Percentiles rank a stretch among this genome's conserved stretches.
Evolutionary conservation across 2,797 vertebrate genomes (phyloP).

Genomic region (Erpetoichthys calabaricus): DNA sequence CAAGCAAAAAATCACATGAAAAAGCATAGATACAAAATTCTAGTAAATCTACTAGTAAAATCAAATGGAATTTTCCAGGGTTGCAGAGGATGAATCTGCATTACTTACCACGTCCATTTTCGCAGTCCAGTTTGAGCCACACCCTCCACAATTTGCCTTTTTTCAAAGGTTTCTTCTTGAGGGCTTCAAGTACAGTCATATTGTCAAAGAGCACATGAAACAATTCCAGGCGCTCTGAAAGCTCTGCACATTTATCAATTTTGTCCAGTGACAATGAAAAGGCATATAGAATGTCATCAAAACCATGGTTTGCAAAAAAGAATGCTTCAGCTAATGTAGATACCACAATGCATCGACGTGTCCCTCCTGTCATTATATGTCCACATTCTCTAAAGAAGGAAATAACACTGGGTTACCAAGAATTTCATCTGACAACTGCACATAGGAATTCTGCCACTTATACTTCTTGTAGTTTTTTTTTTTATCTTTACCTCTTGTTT

Average conservation of each 20-base stretch:
- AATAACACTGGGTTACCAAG: too few relatives aligned
- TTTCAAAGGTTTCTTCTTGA: slow-evolving; percentile 34
- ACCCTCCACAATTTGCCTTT: slow-evolving; percentile 47
- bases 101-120: slow-evolving; percentile 57
- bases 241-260: slow-evolving; percentile 42
- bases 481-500: too few relatives aligned
- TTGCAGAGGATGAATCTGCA: background rate
- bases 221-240: slow-evolving; percentile 46
- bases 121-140: slow-evolving; percentile 69
- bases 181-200: slow-evolving; percentile 35
- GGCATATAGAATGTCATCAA: slow-evolving; percentile 67
- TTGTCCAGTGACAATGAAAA: slow-evolving; percentile 56
- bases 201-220: slow-evolving; percentile 62
- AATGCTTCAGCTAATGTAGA: slow-evolving; percentile 61
- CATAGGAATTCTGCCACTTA: too few relatives aligned
- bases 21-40: too few relatives aligned
- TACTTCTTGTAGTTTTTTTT: too few relatives aligned
- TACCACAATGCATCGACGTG: slow-evolving; percentile 51
- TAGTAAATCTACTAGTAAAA: too few relatives aligned
- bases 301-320: slow-evolving; percentile 57
- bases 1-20: too few relatives aligned
- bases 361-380: slow-evolving; percentile 55
- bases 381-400: slow-evolving; percentile 45
- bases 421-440: too few relatives aligned
- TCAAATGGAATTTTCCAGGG: too few relatives aligned